Evolutionary conservation across 1,140 invertebrate species (phyloP).

Genomic region (Pseudomyrmex sp.): DNA sequence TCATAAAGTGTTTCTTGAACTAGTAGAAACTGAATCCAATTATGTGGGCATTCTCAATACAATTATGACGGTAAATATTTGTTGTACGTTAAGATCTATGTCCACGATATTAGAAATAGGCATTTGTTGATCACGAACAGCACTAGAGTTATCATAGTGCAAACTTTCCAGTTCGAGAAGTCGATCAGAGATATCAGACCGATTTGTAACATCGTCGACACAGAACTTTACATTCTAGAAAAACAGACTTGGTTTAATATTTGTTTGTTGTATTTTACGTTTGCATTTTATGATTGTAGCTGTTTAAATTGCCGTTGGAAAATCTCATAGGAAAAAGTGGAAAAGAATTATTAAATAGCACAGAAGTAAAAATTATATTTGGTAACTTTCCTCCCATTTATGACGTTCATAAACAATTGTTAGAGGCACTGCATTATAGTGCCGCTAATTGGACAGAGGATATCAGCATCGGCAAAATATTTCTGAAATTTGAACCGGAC

Average conservation of each 20-base stretch:
- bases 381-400: conserved; percentile 97
- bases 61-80: conserved; percentile 90
- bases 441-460: conserved; percentile 93
- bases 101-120: too few relatives aligned
- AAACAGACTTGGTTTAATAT: too few relatives aligned
- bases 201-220: conserved; percentile 14
- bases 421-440: conserved; percentile 90
- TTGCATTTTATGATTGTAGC: conserved; percentile 85
- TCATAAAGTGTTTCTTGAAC: conserved; percentile 96
- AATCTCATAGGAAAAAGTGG: conserved; percentile 90
- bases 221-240: too few relatives aligned
- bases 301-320: conserved; percentile 97
- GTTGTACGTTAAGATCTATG: neutral
- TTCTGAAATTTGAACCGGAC: conserved; percentile 92
- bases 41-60: conserved; percentile 98
- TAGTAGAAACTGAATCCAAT: conserved; percentile 98
- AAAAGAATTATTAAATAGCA: conserved; percentile 92
- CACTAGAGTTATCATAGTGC: too few relatives aligned
- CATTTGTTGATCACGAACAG: too few relatives aligned
- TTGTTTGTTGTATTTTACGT: neutral
- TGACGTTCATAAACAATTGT: conserved; percentile 94
- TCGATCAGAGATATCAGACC: too few relatives aligned
- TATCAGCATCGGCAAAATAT: conserved; percentile 93
- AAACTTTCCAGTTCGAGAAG: too few relatives aligned
- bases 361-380: conserved; percentile 98